Base-by-base conservation (phyloP, 2,113 vertebrate genomes). In the Clarias macrocephalus region DNA sequence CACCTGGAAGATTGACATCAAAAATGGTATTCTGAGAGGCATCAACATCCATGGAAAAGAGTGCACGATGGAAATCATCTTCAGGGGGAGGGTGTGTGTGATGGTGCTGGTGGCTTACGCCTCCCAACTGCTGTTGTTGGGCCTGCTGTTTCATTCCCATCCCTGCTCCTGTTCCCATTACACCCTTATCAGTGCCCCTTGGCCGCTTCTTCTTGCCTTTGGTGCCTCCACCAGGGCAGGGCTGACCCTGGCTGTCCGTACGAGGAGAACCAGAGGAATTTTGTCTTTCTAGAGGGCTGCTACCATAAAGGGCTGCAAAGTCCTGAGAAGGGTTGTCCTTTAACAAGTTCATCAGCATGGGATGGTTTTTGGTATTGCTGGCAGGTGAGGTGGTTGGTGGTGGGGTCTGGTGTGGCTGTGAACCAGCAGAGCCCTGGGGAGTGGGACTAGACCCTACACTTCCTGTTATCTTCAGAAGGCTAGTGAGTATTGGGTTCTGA, bases 331-430 rank as follows among this genome's bases (percentile, higher is more conserved):
- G 96, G 93, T 99, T 99, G 94, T 99, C 98, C 92, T 99, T 99
- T 88, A 99, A 95, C 86, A 99, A 94, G 93, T 99, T 99, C 98
- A 99, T 99, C 90, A 99, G 94, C 98, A 99, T 99, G 91, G 98
- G 98, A 93, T 99, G 98, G 93, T 99, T 99, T 94, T 99, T 99
- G 92, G 98, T 99, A 95, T 99, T 99, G 95, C 97, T 96, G 87
- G 98, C 98, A 84, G 98, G 98, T 70, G 98, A 99, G 72, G 98
- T 98, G 81, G 98, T 98, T 72, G 97, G 95, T 42, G 98, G 98
- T 82, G 98, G 97, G 48, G 98, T 99, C 92, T 98, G 98, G 90
- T 98, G 97, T 82, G 95, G 95, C 28, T 90, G 92, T 91, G 97
- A 91, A 19, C 90, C 87, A 4, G 84, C 84, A 54, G 90, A 60